A percentile compares a stretch with the other conserved stretches of the same genome.
phyloP scores from a whole-genome alignment of 2,888 invertebrate species.

The Tenthredo distinguenda region DNA sequence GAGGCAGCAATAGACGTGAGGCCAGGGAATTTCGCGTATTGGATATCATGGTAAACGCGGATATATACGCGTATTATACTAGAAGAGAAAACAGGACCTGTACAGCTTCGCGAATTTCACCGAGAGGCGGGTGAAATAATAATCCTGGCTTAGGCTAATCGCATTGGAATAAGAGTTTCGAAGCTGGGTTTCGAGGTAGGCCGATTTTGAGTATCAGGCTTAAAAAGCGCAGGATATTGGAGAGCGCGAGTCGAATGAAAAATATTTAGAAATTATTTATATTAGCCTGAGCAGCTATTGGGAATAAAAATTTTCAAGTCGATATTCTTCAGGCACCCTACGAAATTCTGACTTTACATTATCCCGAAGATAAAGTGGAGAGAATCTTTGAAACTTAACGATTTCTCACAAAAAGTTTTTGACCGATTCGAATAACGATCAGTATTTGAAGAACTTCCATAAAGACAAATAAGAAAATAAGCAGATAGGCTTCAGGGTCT shows the following conservation, averaged over 20 bases:
- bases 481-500: background rate
- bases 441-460: background rate
- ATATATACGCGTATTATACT: background rate
- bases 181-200: background rate
- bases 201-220: background rate
- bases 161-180: background rate
- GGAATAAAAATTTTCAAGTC: background rate
- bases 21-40: background rate
- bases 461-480: background rate
- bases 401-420: background rate
- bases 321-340: background rate
- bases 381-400: background rate
- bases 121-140: background rate
- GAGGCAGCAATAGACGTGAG: background rate
- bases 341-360: background rate
- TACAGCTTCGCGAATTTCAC: background rate
- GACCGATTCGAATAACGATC: background rate
- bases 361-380: background rate
- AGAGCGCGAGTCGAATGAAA: background rate
- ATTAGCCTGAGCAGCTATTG: background rate
- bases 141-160: constrained; percentile 14
- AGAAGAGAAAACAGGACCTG: background rate
- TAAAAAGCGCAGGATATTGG: background rate
- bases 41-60: background rate
- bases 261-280: background rate